Conservation (phyloP, 1,140 invertebrate species). For the Lethocerus indicus region DNA sequence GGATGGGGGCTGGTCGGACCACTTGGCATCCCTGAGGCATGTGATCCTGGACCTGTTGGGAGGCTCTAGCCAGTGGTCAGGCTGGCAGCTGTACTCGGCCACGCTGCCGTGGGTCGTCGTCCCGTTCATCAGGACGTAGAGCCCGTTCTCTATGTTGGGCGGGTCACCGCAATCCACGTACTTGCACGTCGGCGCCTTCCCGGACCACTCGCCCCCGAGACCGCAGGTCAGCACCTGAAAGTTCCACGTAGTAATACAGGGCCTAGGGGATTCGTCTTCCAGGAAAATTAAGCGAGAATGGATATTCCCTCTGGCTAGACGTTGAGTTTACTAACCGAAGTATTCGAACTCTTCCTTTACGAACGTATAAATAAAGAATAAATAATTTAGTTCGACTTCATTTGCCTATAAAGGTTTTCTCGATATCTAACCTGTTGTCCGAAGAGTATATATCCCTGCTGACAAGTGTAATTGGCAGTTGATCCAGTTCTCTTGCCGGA, state of each 20-base stretch:
- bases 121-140: conserved; percentile 48
- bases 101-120: conserved; percentile 63
- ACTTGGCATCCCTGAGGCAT: conserved; percentile 67
- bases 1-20: conserved; percentile 65
- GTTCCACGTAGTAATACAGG: too few relatives aligned
- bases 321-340: too few relatives aligned
- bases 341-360: too few relatives aligned
- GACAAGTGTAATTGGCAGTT: conserved; percentile 60
- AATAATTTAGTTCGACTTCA: too few relatives aligned
- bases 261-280: too few relatives aligned
- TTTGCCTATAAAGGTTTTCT: too few relatives aligned
- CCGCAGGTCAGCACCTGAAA: conserved; percentile 59
- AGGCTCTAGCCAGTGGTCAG: conserved; percentile 67
- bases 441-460: conserved; percentile 67
- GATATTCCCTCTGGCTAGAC: too few relatives aligned
- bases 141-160: conserved; percentile 54
- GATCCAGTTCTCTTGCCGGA: conserved; percentile 56
- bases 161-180: conserved; percentile 80
- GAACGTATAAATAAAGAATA: too few relatives aligned
- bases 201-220: conserved; percentile 65
- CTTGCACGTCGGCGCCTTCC: conserved; percentile 57
- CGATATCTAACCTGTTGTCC: conserved; percentile 46
- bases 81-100: conserved; percentile 58
- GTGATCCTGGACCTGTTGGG: conserved; percentile 36
- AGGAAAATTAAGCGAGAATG: too few relatives aligned